Base-by-base conservation (phyloP, 2,113 vertebrate species). In the Microtus pennsylvanicus region DNA sequence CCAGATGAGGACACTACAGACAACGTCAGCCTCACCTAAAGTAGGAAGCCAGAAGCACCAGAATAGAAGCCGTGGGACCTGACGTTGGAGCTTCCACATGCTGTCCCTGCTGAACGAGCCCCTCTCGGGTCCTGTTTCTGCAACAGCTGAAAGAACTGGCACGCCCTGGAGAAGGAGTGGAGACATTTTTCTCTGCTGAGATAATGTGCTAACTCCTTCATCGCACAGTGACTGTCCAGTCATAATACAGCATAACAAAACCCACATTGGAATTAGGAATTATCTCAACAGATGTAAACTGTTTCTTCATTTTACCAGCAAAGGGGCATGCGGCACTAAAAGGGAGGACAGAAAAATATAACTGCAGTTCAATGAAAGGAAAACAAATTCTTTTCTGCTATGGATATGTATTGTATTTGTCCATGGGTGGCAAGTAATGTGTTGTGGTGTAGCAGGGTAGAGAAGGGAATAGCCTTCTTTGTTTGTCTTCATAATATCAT, bases 141-240 rank as follows among this genome's bases (percentile, higher is more conserved):
- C 85, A 97, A 96, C 86, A 97, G 96, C 93, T 98, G 97, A 94
- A 91, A 87, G 80, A 38, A 89, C 7, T 96, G 96, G 94, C 98
- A 94, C 95, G 76, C 95, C 88, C 93, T 95, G 52, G 42, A 69
- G 50, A 42, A 94, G 69, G 97, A 97, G 80, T 72, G 2, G 0
- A 52, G 61, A 69, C 87, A 96, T 97, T 96, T 97, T 97, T 88
- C 89, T 87, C n/a, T 2, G 30, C 75, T 95, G 28, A 96, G 95
- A 65, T 96, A 96, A 97, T 87, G 80, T 28, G 21, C 74, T 69
- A 72, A 90, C 7, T 93, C 96, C 94, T n/a, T 92, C 11, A 9
- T 26, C 35, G 33, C 87, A 77, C 76, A 88, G n/a, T 38, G 24
- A 69, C 74, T 28, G 61, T 77, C 92, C 63, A 89, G 63, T 67